Conservation (phyloP, 2,888 invertebrate species). For the Sialis fuliginosa region DNA sequence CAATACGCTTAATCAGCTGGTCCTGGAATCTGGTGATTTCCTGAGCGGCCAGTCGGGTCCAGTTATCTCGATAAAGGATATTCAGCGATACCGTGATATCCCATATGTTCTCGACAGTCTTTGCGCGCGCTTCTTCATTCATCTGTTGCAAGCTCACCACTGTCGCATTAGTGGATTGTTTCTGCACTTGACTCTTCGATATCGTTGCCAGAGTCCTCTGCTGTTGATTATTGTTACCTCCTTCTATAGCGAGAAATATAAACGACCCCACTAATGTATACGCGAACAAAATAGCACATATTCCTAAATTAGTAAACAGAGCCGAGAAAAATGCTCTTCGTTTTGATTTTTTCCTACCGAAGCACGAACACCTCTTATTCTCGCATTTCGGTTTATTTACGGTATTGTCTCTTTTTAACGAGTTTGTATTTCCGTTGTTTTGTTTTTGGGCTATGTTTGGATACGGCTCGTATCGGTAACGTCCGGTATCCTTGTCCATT, state of each 20-base stretch:
- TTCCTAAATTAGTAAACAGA: constrained; percentile 63
- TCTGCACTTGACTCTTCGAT: constrained; percentile 22
- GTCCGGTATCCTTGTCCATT: constrained; percentile 21
- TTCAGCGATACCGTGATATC: constrained; percentile 75
- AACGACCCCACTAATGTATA: constrained; percentile 61
- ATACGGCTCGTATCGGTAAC: constrained; percentile 27
- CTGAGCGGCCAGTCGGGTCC: constrained; percentile 66
- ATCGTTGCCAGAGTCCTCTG: constrained; percentile 39
- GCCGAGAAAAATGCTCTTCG: constrained; percentile 49
- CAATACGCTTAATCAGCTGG: constrained; percentile 60
- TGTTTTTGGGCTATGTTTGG: constrained; percentile 18
- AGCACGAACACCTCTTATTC: constrained; percentile 13
- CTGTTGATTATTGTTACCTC: constrained; percentile 36
- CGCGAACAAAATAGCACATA: constrained; percentile 62
- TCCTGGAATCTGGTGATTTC: constrained; percentile 71
- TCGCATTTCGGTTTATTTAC: constrained; percentile 18
- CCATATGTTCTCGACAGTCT: constrained; percentile 79
- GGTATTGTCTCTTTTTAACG: constrained; percentile 19
- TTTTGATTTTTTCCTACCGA: constrained; percentile 20
- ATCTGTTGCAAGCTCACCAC: constrained; percentile 23
- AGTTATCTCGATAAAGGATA: constrained; percentile 76
- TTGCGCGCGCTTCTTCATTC: constrained; percentile 39
- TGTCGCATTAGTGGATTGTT: constrained; percentile 17
- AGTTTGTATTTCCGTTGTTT: constrained; percentile 15
- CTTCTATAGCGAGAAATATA: constrained; percentile 72